Conservation (phyloP, 2,113 vertebrate species). For the Apteryx owenii region DNA sequence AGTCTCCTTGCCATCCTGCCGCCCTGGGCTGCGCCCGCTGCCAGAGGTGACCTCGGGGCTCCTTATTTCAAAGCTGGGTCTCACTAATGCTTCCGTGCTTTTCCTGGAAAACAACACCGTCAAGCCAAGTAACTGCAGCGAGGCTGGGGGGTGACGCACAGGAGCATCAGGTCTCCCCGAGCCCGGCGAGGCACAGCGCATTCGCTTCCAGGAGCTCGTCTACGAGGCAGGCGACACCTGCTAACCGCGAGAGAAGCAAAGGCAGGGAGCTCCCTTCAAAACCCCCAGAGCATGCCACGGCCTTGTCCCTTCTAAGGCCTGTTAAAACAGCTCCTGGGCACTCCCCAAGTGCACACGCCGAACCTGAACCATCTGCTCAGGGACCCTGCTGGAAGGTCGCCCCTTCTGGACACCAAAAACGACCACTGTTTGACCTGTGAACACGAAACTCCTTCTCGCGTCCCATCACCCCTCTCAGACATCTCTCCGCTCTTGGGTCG, state of each 20-base stretch:
- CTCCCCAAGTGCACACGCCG: neutral
- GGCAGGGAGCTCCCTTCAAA: neutral
- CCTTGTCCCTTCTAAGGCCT: neutral
- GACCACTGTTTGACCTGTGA: rapidly evolving
- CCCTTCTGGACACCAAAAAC: neutral
- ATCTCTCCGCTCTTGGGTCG: rapidly evolving
- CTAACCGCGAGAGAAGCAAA: neutral
- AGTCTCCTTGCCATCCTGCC: too few relatives aligned
- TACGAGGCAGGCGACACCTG: neutral
- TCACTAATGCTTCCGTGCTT: too few relatives aligned
- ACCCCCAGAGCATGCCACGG: neutral
- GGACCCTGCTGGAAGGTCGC: slow-evolving; percentile 7
- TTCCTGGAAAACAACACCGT: too few relatives aligned
- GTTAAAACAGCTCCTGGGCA: slow-evolving; percentile 37
- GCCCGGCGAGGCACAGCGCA: neutral
- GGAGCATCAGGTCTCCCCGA: neutral
- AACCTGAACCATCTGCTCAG: slow-evolving; percentile 41
- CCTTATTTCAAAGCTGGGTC: neutral
- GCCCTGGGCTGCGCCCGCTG: too few relatives aligned
- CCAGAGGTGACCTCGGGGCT: too few relatives aligned
- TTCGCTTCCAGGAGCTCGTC: rapidly evolving
- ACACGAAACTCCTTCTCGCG: neutral
- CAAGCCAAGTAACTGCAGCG: neutral
- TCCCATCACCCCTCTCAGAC: rapidly evolving
- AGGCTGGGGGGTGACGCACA: rapidly evolving